Percentiles rank a stretch among this genome's conserved stretches.
phyloP scores from a whole-genome alignment of 1,140 invertebrate species.

The Apis cerana region DNA sequence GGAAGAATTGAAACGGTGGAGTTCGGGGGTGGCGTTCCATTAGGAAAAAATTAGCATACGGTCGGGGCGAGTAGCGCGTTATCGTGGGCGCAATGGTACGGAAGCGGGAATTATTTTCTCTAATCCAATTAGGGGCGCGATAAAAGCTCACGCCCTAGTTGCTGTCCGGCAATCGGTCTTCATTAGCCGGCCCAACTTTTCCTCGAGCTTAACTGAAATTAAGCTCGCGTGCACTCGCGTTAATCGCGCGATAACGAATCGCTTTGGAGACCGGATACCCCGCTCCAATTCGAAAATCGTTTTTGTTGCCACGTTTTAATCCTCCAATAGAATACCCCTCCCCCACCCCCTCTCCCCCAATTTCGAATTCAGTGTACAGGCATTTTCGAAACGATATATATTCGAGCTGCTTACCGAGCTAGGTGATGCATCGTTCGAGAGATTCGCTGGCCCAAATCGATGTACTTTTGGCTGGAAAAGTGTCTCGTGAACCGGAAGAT shows the following conservation, averaged over 20 bases:
- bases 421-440: too few species aligned
- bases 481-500: too few species aligned
- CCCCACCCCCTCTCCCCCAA: neutral
- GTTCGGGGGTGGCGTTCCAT: slow-evolving; percentile 46
- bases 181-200: slow-evolving; percentile 63
- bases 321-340: too few species aligned
- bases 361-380: neutral
- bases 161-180: slow-evolving; percentile 63
- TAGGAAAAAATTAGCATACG: slow-evolving; percentile 65
- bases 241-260: slow-evolving; percentile 67
- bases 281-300: slow-evolving; percentile 12
- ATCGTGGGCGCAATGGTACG: slow-evolving; percentile 57
- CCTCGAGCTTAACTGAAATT: slow-evolving; percentile 63
- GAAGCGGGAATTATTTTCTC: slow-evolving; percentile 66
- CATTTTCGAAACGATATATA: neutral
- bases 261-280: slow-evolving; percentile 32
- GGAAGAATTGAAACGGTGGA: neutral
- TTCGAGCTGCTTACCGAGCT: too few species aligned
- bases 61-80: slow-evolving; percentile 41
- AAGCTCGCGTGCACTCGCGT: slow-evolving; percentile 56
- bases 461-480: too few species aligned
- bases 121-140: slow-evolving; percentile 65
- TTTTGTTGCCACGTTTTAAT: slow-evolving; percentile 18
- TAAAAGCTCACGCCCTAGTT: slow-evolving; percentile 59
- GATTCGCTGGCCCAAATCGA: too few species aligned